Base-by-base conservation (phyloP, 1,140 invertebrate genomes). In the Centruroides sculpturatus region DNA sequence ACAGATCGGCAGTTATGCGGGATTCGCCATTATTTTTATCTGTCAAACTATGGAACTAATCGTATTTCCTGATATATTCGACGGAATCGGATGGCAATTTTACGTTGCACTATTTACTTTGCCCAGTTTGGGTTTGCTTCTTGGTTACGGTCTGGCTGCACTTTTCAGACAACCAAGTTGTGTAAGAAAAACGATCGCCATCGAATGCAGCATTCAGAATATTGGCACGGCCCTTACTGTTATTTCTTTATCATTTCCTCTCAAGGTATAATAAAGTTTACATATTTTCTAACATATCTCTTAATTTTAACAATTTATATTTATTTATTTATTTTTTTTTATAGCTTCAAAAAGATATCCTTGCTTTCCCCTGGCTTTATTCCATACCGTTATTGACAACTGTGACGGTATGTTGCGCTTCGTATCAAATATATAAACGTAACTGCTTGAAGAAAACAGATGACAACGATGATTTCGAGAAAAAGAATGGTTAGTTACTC, bases 141-240 rank as follows among this genome's bases (percentile, higher is more conserved):
- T 75, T 6, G 76, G 75, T 7, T 77, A 71, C 59, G 12, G 64
- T 9, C 60, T 72, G 0, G 73, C 76, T 10, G 62, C 64, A 36
- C 46, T 75, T 7, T 69, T 69, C 53, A 60, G 73, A 34, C 68
- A 71, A 64, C 59, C 68, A 47, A 58, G 66, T n/a, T 41, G 60
- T 6, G 63, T 69, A 35, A 51, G 70, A 23, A 66, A 73, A 59
- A 77, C 75, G 1, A 70, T 77, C 50, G 73, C 73, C 36, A 72
- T 77, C 34, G 75, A 77, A 64, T 74, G 72, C 3, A 74, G 75
- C 35, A 72, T 77, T 13, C 75, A 77, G 56, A 77, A 77, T 63
- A 70, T 77, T 54, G 71, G 71, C 34, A 68, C 69, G 9, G 69
- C 71, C 3, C 52, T 71, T 3, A 70, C 70, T 12, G 67, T 71